Base-by-base conservation (phyloP, 2,888 invertebrate species). In the Pinctada fucata region DNA sequence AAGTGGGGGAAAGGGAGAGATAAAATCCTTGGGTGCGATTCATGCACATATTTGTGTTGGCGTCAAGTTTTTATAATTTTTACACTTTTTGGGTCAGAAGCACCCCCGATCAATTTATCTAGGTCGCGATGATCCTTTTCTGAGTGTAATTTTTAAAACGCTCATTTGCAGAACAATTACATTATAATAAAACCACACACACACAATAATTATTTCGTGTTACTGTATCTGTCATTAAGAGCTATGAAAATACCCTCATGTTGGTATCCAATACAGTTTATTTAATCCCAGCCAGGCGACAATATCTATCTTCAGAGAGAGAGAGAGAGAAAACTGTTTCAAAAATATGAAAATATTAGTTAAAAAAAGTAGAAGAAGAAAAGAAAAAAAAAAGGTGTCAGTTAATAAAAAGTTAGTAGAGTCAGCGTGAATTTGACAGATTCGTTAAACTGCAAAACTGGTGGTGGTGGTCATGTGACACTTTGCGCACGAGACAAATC, bases 261-360 rank as follows among this genome's bases (percentile, higher is more conserved):
- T 66, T 66, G 66, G 47, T 66, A 66, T 66, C 63, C 63, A 63
- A 63, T n/a, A 63, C 63, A 63, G 63, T 63, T 63, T 2, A 63
- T 3, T 66, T 47, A 66, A 66, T 66, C 66, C 66, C 31, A 66
- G 3, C 66, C 66, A 10, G 45, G 45, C 8, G 45, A 66, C 66
- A 66, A 66, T 31, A 66, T 66, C 47, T 45, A 66, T 47, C 45
- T 10, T 8, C 16, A 73, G 48, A 73, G 50, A 65, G 65, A 73
- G 65, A 73, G 65, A 73, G 73, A 73, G 65, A 73, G 73, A 64
- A 65, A 73, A 65, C n/a, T n/a, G n/a, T n/a, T n/a, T n/a, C n/a
- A n/a, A 73, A 65, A 73, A 65, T 65, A 49, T 65, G 73, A 73
- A 65, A 73, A 16, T 64, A 49, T 64, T 47, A 64, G 65, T 47